Conservation (phyloP, 2,888 invertebrate species). For the Hypomecis atomaria region DNA sequence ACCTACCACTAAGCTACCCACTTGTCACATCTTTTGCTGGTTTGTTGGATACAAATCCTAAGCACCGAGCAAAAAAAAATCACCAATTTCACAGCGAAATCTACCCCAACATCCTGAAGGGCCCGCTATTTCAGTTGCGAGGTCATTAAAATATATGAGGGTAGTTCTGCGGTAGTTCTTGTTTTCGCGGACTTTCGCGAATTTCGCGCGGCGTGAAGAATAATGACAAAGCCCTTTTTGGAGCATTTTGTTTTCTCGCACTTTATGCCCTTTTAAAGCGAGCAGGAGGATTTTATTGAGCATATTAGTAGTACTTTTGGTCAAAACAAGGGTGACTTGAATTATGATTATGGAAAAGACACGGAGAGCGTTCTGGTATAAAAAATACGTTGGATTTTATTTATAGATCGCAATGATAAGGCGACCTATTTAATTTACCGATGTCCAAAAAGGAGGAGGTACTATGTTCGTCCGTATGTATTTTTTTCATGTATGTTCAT, state of each 20-base stretch:
- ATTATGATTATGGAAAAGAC: too few species aligned
- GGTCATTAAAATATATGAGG: slow-evolving; percentile 38
- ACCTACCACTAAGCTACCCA: too few species aligned
- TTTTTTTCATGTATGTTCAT: too few species aligned
- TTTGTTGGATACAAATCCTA: not conserved
- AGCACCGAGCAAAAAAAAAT: not conserved
- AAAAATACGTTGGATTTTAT: too few species aligned
- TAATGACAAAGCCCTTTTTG: slow-evolving; percentile 23
- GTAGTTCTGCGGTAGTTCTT: slow-evolving; percentile 40
- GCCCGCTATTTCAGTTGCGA: slow-evolving; percentile 20
- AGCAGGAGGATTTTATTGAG: slow-evolving; percentile 17
- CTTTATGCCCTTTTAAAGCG: slow-evolving; percentile 20
- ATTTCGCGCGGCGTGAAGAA: slow-evolving; percentile 38
- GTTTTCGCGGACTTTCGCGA: slow-evolving; percentile 33
- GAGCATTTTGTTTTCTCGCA: slow-evolving; percentile 34
- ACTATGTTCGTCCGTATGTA: too few species aligned
- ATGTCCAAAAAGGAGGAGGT: too few species aligned
- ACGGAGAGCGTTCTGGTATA: too few species aligned
- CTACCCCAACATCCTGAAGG: slow-evolving; percentile 19
- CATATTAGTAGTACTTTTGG: slow-evolving; percentile 17
- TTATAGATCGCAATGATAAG: too few species aligned
- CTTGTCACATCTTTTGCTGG: too few species aligned
- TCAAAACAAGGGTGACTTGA: slow-evolving; percentile 15
- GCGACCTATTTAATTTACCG: too few species aligned
- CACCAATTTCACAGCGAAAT: slow-evolving; percentile 6